Percentiles rank a stretch among this genome's conserved stretches.
These are phyloP conservation scores for Sander vitreus DNA, from an alignment of 2,113 vertebrate genomes.

Conservation along the genomic window DNA sequence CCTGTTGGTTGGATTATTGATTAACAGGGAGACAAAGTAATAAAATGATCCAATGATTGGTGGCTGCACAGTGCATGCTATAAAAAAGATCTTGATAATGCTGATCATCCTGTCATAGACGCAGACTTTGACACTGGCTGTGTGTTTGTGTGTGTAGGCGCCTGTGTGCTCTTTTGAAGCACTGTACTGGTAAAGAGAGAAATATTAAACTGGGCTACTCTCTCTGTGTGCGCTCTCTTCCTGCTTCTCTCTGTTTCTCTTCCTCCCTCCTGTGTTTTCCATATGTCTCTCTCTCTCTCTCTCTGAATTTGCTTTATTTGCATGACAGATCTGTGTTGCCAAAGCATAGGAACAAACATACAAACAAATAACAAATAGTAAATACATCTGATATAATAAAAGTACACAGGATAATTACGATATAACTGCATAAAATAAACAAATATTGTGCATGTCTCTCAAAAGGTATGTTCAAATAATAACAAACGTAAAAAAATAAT, in stretches of 20 bases:
- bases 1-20: conserved; percentile 39
- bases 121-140: conserved; percentile 64
- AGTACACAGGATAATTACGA: too few relatives aligned
- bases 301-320: too few relatives aligned
- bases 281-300: not conserved
- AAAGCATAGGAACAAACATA: too few relatives aligned
- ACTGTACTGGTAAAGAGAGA: conserved; percentile 8
- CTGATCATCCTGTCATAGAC: conserved; percentile 62
- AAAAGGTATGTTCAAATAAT: too few relatives aligned
- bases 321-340: too few relatives aligned
- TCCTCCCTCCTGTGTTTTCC: conserved; percentile 25
- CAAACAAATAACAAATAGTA: too few relatives aligned
- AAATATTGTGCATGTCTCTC: too few relatives aligned
- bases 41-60: conserved; percentile 22
- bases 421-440: too few relatives aligned
- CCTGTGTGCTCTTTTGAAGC: not conserved
- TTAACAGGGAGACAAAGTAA: conserved; percentile 35
- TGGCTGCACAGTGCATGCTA: not conserved
- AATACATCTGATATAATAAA: too few relatives aligned
- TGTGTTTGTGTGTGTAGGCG: conserved; percentile 15
- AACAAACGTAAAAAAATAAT: too few relatives aligned
- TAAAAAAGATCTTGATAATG: not conserved
- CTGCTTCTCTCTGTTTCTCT: conserved; percentile 15
- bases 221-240: not conserved
- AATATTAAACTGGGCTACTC: conserved; percentile 24